Evolutionary conservation across 2,797 vertebrate genomes (phyloP), one percentile per base, ranked within the genome.

Genomic region (Phataginus tricuspis): DNA sequence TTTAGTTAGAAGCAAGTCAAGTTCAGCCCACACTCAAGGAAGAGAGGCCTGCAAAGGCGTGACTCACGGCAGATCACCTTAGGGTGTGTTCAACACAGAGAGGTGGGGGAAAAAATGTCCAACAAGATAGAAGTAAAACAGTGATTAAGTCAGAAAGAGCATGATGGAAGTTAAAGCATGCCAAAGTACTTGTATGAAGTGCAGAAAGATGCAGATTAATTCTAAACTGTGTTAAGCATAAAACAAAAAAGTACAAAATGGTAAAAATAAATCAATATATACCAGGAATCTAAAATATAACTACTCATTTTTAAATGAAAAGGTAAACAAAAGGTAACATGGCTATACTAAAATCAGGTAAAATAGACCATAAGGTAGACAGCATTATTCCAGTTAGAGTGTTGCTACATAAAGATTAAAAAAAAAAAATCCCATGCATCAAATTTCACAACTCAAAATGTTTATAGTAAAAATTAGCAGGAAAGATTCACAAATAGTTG

Each of bases 231-330:
- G 68, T 90, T 74, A 55, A 78, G 23, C 29, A 25, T 64, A 19
- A 31, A 77, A 45, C 45, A 13, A 14, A 19, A 78, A 82, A 78
- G 23, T 59, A 78, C 27, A 85, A 91, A 85, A 94, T 49, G 80
- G 9, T 34, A 82, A 31, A 90, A 96, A 86, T 78, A 53, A 92
- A 94, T 66, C 5, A 93, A 74, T 78, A 83, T 78, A 19, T n/a
- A 42, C 37, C 19, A 61, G 12, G 4, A 84, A 63, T 42, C 57
- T 93, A 91, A 94, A 88, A 39, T 31, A 64, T 25, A 91, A 80
- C 75, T 39, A 53, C 2, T 34, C 2, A 72, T 79, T 59, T 90
- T 84, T 39, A 77, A 45, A 29, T 79, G 16, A 80, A 75, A 77
- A 12, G 31, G 7, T 37, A 27, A 34, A 42, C 19, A 42, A 80